Evolutionary conservation across 2,888 invertebrate genomes (phyloP), one percentile per base, ranked within the genome.

Genomic region (Escarpia spicata): DNA sequence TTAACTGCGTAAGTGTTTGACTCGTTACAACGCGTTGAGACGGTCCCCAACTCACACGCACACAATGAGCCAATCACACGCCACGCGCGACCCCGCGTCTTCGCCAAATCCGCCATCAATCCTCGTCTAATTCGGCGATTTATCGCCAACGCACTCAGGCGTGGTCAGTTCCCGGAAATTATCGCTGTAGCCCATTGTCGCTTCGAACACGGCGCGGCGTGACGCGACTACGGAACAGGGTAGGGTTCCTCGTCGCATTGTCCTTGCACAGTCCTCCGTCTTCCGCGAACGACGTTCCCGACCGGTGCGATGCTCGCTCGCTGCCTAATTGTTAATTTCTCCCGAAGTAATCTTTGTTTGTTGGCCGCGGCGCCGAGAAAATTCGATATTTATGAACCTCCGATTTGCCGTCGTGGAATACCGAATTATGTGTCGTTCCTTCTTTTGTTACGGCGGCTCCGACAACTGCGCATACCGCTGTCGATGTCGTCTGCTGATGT

Each of bases 351-450:
- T 75, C 75, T 26, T 26, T 15, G 75, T 75, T 75, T 75, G 75
- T 75, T 75, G 75, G 26, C 75, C n/a, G n/a, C 75, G 75, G 75
- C 75, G 75, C 75, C 75, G 26, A 15, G 75, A 75, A 75, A 75
- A 75, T 75, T 75, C 75, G 26, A 75, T 75, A 75, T 75, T 75
- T 26, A 75, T 75, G 75, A 75, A 26, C 75, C 75, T n/a, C 1
- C 75, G 75, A 75, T 75, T 75, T 26, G 75, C 75, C 75, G 75
- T 75, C 75, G 75, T 75, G 75, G 75, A 75, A 75, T 75, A 75
- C 52, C 9, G 52, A 52, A 52, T 75, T 19, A 19, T n/a, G 75
- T 26, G 75, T 15, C 75, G 75, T 75, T 26, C 75, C 75, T 75
- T 75, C 75, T 19, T 75, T 75, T 75, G 75, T 75, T 75, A 26